Conservation (phyloP, 2,113 vertebrate genomes). For the Pygoscelis adeliae region DNA sequence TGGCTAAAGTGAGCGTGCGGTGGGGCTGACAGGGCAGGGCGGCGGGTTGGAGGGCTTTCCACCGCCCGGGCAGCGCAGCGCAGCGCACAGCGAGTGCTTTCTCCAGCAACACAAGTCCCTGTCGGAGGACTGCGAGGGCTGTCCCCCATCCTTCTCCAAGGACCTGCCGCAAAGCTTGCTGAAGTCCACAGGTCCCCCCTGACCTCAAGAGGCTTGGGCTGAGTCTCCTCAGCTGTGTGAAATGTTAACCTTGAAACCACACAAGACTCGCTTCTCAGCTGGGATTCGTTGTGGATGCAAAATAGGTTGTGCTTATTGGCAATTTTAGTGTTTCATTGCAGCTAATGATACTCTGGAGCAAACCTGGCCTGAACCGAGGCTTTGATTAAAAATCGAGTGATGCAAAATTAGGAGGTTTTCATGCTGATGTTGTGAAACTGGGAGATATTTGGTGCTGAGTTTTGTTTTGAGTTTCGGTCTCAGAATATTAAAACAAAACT, state of each 20-base stretch:
- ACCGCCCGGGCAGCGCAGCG: background rate
- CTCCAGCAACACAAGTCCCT: accelerated
- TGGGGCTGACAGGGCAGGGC: background rate
- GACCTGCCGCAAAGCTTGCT: background rate
- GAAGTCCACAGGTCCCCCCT: background rate
- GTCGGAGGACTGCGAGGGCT: accelerated
- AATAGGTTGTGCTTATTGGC: background rate
- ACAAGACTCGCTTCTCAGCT: background rate
- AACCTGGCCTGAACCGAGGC: background rate
- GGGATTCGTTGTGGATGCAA: background rate
- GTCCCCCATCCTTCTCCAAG: accelerated
- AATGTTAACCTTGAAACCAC: background rate
- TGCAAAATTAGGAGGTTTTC: background rate
- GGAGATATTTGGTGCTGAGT: background rate
- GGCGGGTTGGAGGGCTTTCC: accelerated
- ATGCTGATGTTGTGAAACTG: background rate
- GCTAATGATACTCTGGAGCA: background rate
- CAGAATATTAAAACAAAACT: background rate
- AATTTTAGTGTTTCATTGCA: background rate
- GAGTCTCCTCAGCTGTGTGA: background rate
- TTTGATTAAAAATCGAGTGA: background rate
- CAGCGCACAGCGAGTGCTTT: background rate
- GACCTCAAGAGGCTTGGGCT: background rate
- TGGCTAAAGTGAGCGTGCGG: accelerated
- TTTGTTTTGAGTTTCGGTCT: conserved; percentile 8